Base-by-base conservation (phyloP, 2,113 vertebrate genomes). In the Leptosomus discolor region DNA sequence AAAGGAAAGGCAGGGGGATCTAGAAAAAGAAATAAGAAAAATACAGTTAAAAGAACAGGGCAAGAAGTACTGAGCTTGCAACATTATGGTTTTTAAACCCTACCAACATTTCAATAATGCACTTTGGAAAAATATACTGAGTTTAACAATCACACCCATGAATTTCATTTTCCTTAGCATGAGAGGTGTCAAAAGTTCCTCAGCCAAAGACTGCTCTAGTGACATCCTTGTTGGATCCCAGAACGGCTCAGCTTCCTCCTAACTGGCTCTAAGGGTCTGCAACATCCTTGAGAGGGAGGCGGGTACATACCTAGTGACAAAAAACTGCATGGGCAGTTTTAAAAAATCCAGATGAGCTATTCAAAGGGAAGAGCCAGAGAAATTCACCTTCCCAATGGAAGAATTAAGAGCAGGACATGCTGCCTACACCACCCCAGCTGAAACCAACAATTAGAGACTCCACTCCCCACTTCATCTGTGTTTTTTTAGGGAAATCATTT, bases 281-380 rank as follows among this genome's bases (percentile, higher is more conserved):
- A 75, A 4, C 41, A 27, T 16, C 43, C 50, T 85, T 50, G 19
- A 34, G 12, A 95, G 53, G 17, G 39, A 78, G 18, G 7, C 58
- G 23, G 14, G 18, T 43, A 76, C 26, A 30, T 10, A 43, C 24
- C 18, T 27, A 73, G 26, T 0, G 0, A 60, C 24, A 65, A 67
- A 94, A 84, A 60, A 7, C 56, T 73, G 11, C 61, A 76, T 4
- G 5, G 15, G 50, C 29, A 73, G 45, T 76, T 95, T 51, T 29
- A 3, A 78, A 90, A 61, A 60, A 37, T 46, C 20, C 57, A 53
- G 22, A 45, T 61, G 17, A 92, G 22, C 8, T 90, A 41, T 22
- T 89, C 24, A 39, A 80, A 82, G 39, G n/a, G 29, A 94, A 86
- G 37, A 92, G 51, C 20, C 37, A 21, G 39, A 77, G 50, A 86